Percentiles rank a stretch among this genome's conserved stretches.
These are phyloP conservation scores for Pseudopodoces humilis DNA, from an alignment of 2,113 vertebrate species.

Conservation along the genomic window DNA sequence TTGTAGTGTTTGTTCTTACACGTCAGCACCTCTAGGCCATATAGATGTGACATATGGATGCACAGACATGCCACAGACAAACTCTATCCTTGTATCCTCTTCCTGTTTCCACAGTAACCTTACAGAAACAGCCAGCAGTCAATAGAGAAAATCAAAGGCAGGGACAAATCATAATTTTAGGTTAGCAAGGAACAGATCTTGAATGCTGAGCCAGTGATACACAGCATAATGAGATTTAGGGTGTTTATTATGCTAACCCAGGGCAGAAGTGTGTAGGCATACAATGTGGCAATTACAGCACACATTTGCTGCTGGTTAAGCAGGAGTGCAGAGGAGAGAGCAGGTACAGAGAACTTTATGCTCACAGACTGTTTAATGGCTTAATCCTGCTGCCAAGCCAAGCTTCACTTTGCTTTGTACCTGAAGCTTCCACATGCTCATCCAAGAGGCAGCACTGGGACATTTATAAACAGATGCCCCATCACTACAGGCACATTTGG, in stretches of 20 bases:
- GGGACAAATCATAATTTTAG: slow-evolving; percentile 68
- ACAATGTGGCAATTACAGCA: neutral
- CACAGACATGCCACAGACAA: slow-evolving; percentile 38
- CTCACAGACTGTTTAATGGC: neutral
- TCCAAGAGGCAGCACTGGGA: neutral
- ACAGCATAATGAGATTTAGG: slow-evolving; percentile 53
- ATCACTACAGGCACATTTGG: neutral
- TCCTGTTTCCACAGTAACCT: slow-evolving; percentile 66
- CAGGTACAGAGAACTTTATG: neutral
- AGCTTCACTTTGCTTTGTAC: neutral
- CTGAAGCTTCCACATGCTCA: accelerated
- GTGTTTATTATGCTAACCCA: slow-evolving; percentile 34
- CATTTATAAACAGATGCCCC: neutral
- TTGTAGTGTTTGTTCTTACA: neutral
- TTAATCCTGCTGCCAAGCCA: neutral
- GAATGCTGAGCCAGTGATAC: slow-evolving; percentile 61
- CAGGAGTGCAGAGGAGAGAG: neutral
- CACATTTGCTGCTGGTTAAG: neutral
- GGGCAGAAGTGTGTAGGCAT: slow-evolving; percentile 11
- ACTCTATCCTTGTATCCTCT: neutral
- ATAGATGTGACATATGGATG: slow-evolving; percentile 30
- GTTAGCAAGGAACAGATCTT: slow-evolving; percentile 48
- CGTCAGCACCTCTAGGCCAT: neutral
- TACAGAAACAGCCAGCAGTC: slow-evolving; percentile 51
- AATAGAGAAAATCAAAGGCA: slow-evolving; percentile 65